Percentiles rank a stretch among this genome's conserved stretches.
phyloP scores from a whole-genome alignment of 2,113 vertebrate genomes.

The Sprattus sprattus region DNA sequence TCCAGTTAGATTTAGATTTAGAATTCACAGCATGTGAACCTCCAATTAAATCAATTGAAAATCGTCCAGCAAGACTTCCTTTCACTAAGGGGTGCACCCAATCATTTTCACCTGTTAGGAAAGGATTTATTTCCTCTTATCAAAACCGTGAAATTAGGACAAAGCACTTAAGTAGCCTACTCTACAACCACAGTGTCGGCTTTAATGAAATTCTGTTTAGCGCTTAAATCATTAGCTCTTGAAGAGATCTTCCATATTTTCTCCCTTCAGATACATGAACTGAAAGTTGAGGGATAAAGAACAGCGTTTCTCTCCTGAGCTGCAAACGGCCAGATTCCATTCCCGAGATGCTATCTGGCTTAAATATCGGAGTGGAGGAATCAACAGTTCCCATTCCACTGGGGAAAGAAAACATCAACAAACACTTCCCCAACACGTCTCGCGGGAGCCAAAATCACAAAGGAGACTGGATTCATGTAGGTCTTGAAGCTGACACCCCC shows the following conservation, averaged over 20 bases:
- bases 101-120: background rate
- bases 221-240: slow-evolving; percentile 14
- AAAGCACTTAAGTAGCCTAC: slow-evolving; percentile 11
- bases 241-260: background rate
- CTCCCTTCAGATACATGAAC: slow-evolving; percentile 1
- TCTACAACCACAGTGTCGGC: background rate
- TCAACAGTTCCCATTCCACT: slow-evolving; percentile 9
- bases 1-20: background rate
- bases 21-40: background rate
- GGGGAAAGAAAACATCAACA: background rate
- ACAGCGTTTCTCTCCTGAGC: background rate
- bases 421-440: slow-evolving; percentile 2
- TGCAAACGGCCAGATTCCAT: background rate
- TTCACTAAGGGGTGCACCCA: background rate
- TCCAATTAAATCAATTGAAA: background rate
- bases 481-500: background rate
- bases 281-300: background rate
- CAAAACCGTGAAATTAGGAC: background rate
- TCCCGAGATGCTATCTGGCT: background rate
- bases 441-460: background rate
- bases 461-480: background rate
- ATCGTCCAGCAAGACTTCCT: background rate
- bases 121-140: background rate
- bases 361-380: slow-evolving; percentile 2
- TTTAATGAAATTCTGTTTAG: slow-evolving; percentile 1